A percentile compares a stretch with the other conserved stretches of the same genome.
These are phyloP conservation scores for Cynopterus sphinx DNA, from an alignment of 2,797 vertebrate genomes.

Conservation along the genomic window DNA sequence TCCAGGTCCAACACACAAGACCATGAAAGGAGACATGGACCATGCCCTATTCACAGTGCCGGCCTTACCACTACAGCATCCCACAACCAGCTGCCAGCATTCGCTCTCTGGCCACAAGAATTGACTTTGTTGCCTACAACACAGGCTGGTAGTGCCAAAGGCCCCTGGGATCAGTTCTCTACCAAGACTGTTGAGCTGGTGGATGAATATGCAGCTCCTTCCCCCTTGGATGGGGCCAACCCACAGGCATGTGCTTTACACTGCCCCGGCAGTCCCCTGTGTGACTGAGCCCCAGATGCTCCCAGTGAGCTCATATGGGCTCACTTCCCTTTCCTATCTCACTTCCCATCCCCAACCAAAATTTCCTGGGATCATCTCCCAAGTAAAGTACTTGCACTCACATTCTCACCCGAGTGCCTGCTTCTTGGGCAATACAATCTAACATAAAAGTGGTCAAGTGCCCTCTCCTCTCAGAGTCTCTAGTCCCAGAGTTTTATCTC, in stretches of 20 bases:
- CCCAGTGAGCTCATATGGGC: background rate
- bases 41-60: background rate
- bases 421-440: background rate
- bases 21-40: background rate
- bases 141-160: background rate
- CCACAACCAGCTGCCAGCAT: background rate
- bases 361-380: background rate
- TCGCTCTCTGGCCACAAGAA: background rate
- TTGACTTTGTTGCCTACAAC: background rate
- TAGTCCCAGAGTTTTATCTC: background rate
- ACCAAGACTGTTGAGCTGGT: background rate
- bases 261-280: background rate
- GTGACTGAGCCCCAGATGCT: background rate
- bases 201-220: background rate
- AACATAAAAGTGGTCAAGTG: background rate
- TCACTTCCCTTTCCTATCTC: background rate
- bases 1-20: background rate
- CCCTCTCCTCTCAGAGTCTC: background rate
- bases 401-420: background rate
- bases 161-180: background rate
- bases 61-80: rapidly evolving
- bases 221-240: background rate
- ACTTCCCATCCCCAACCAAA: background rate
- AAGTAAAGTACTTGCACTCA: background rate
- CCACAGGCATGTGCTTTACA: background rate